A percentile compares a stretch with the other conserved stretches of the same genome.
Conservation (phyloP, 1,140 invertebrate species). For the Drosophila biarmipes region DNA sequence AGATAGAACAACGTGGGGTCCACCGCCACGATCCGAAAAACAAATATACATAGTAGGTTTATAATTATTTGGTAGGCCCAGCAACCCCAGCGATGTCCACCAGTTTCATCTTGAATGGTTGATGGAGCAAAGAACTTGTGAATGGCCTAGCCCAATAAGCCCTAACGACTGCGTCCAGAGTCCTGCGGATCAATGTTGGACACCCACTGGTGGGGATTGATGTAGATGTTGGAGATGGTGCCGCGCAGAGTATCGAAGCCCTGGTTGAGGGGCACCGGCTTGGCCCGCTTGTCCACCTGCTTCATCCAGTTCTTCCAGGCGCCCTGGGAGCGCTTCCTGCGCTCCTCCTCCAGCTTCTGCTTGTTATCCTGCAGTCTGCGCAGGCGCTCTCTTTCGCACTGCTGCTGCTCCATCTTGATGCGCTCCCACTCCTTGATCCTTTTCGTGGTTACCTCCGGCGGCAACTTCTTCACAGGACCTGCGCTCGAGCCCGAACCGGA, state of each 20-base stretch:
- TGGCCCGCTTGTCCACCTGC: slow-evolving; percentile 50
- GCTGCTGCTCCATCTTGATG: slow-evolving; percentile 38
- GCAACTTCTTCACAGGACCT: slow-evolving; percentile 9
- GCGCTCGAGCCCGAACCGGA: neutral
- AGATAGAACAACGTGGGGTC: slow-evolving; percentile 3
- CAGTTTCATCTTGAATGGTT: slow-evolving; percentile 14
- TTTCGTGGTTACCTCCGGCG: slow-evolving; percentile 19
- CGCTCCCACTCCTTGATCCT: slow-evolving; percentile 58
- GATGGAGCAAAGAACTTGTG: slow-evolving; percentile 9
- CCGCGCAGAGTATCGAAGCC: slow-evolving; percentile 64
- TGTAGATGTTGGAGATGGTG: slow-evolving; percentile 66
- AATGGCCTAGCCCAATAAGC: neutral
- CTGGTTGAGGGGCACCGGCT: slow-evolving; percentile 74
- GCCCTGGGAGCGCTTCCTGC: slow-evolving; percentile 34
- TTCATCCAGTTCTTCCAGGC: slow-evolving; percentile 74
- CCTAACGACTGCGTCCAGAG: slow-evolving; percentile 47
- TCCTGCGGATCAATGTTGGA: slow-evolving; percentile 59
- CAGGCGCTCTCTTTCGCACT: slow-evolving; percentile 41
- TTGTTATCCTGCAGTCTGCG: slow-evolving; percentile 20
- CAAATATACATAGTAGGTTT: slow-evolving; percentile 1
- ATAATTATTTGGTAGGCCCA: slow-evolving; percentile 1
- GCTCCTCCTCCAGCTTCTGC: slow-evolving; percentile 39
- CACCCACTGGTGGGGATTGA: slow-evolving; percentile 68
- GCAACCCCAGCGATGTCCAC: slow-evolving; percentile 5
- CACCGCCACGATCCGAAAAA: slow-evolving; percentile 1